A percentile compares a stretch with the other conserved stretches of the same genome.
Evolutionary conservation across 1,140 invertebrate species (phyloP).

Genomic region (Sminthurinus signatus): DNA sequence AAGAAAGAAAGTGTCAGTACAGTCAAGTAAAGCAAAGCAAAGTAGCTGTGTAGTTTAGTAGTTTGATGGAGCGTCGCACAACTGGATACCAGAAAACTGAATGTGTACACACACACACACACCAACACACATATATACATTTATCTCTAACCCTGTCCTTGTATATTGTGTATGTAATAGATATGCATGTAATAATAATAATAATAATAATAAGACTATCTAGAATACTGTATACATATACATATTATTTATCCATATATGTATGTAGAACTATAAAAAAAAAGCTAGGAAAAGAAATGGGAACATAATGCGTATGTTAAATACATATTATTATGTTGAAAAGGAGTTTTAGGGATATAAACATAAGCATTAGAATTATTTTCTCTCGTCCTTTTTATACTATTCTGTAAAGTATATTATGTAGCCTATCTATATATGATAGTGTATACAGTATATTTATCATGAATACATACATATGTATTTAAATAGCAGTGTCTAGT

Average conservation of each 20-base stretch:
- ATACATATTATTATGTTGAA: too few relatives aligned
- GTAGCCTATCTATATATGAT: not conserved
- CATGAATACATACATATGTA: too few relatives aligned
- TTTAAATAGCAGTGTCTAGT: too few relatives aligned
- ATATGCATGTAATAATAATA: too few relatives aligned
- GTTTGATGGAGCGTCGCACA: not conserved
- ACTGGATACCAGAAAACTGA: not conserved
- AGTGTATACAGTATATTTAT: conserved; percentile 12
- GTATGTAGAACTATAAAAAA: too few relatives aligned
- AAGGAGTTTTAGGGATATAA: too few relatives aligned
- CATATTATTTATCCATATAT: not conserved
- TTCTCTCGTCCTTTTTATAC: too few relatives aligned
- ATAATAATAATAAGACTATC: not conserved
- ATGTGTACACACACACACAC: not conserved
- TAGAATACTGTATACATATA: not conserved
- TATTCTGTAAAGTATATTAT: too few relatives aligned
- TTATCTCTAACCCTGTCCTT: not conserved
- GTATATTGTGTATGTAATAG: too few relatives aligned
- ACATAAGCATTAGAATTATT: too few relatives aligned
- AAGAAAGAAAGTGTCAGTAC: not conserved
- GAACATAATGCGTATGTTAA: too few relatives aligned
- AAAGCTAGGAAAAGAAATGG: too few relatives aligned
- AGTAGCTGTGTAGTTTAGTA: not conserved
- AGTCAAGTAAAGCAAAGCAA: not conserved
- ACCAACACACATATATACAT: not conserved